Percentiles rank a stretch among this genome's conserved stretches.
Conservation (phyloP, 2,797 vertebrate genomes). For the Epinephelus malabaricus region DNA sequence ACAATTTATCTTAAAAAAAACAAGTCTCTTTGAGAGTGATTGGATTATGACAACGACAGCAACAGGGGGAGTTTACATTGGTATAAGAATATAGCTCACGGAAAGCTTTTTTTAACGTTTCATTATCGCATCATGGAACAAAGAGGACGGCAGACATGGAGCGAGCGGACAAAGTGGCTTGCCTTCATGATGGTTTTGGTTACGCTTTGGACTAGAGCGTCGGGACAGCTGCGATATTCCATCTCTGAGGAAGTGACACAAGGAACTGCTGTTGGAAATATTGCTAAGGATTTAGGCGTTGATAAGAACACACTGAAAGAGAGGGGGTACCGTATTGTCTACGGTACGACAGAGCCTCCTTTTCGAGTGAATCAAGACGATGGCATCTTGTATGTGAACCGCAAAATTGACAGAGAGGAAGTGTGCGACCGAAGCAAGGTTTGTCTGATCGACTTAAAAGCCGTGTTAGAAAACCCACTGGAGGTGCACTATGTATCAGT, state of each 20-base stretch:
- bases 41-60: not conserved
- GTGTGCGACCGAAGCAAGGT: constrained; percentile 78
- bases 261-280: constrained; percentile 85
- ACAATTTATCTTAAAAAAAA: rapidly evolving
- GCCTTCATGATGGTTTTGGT: constrained; percentile 26
- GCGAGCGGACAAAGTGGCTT: constrained; percentile 19
- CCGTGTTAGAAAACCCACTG: constrained; percentile 83
- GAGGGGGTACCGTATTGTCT: constrained; percentile 82
- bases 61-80: rapidly evolving
- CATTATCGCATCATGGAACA: constrained; percentile 63
- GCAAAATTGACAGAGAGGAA: constrained; percentile 83
- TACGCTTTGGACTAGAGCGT: constrained; percentile 43
- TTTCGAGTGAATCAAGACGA: constrained; percentile 85
- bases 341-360: constrained; percentile 68
- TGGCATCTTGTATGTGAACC: constrained; percentile 84
- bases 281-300: constrained; percentile 87
- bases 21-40: not conserved
- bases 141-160: constrained; percentile 47
- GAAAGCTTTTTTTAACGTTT: not conserved
- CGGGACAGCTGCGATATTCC: constrained; percentile 81
- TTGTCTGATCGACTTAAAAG: constrained; percentile 83
- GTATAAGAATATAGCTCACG: not conserved
- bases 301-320: constrained; percentile 76
- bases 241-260: constrained; percentile 84
- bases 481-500: constrained; percentile 84